These are phyloP conservation scores for Zonitis immaculata DNA, from an alignment of 2,888 invertebrate species.

Conservation along the genomic window DNA sequence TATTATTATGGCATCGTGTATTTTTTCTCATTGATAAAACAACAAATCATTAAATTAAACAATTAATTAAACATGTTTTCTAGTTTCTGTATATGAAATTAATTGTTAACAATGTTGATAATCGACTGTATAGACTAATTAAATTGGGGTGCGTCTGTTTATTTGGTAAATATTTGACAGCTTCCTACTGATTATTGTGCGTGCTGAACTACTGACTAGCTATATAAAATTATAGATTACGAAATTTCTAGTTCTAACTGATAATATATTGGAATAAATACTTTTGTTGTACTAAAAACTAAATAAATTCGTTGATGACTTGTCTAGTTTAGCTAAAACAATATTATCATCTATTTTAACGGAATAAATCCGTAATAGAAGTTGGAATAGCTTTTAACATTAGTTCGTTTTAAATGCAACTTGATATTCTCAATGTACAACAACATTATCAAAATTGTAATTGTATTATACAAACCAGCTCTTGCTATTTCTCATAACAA, in stretches of 20 bases:
- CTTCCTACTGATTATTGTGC: background rate
- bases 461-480: background rate
- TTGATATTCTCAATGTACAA: background rate
- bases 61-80: background rate
- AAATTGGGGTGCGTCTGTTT: constrained; percentile 1
- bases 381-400: background rate
- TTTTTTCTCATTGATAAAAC: too few relatives aligned
- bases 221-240: too few relatives aligned
- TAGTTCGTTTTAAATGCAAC: background rate
- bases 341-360: background rate
- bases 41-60: background rate
- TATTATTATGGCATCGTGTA: too few relatives aligned
- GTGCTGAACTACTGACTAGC: background rate
- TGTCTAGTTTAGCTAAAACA: background rate
- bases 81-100: constrained; percentile 1
- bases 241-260: too few relatives aligned
- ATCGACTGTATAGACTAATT: constrained; percentile 5
- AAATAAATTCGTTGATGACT: too few relatives aligned
- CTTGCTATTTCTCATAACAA: background rate
- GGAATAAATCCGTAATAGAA: background rate
- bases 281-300: too few relatives aligned
- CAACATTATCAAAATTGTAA: background rate
- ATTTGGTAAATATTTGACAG: constrained; percentile 2
- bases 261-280: too few relatives aligned
- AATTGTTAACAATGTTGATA: background rate